These are phyloP conservation scores for Poecilia latipinna DNA, from an alignment of 2,113 vertebrate genomes.

Conservation along the genomic window DNA sequence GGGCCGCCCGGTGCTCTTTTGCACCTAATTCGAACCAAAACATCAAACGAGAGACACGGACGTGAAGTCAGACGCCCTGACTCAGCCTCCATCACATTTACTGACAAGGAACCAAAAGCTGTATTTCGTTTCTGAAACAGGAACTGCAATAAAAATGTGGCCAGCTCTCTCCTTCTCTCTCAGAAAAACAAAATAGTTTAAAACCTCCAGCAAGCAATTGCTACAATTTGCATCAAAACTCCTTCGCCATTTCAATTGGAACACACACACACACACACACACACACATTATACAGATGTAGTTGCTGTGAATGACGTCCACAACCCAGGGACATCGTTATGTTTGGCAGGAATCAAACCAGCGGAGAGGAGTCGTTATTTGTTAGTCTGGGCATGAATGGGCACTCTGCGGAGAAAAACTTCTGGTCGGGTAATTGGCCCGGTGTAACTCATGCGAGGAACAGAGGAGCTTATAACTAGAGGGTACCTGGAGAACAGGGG, in stretches of 20 bases:
- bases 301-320: neutral
- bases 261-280: neutral
- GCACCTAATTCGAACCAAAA: conserved; percentile 44
- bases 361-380: neutral
- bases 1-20: conserved; percentile 45
- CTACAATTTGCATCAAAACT: neutral
- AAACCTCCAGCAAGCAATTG: neutral
- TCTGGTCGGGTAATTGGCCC: neutral
- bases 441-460: neutral
- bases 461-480: neutral
- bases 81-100: neutral
- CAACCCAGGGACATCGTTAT: neutral
- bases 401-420: neutral
- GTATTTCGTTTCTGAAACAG: neutral
- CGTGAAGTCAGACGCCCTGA: neutral
- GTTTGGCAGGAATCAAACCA: neutral
- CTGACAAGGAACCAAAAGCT: conserved; percentile 4
- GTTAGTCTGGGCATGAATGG: neutral
- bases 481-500: neutral
- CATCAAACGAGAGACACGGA: neutral
- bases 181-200: neutral
- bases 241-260: neutral
- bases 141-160: neutral
- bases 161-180: neutral
- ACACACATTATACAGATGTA: neutral